Evolutionary conservation across 2,113 vertebrate species (phyloP), one percentile per base, ranked within the genome.

Genomic region (Epinephelus lanceolatus): DNA sequence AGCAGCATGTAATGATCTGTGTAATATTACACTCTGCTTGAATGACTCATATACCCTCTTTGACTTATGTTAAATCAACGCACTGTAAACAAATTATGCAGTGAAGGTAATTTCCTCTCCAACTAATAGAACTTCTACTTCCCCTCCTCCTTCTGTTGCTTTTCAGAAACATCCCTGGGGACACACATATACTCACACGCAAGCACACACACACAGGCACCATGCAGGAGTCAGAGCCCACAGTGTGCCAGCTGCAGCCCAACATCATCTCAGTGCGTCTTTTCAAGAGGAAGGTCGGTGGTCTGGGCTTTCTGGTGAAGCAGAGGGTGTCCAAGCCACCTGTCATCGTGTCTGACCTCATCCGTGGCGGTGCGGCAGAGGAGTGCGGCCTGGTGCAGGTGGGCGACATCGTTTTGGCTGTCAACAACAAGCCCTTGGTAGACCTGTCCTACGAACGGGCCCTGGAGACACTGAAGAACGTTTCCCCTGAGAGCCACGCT

Each of bases 261-360:
- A 99, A 99, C 61, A 97, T 99, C 95, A 99, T 99, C 92, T 99
- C 98, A 0, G 98, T 99, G 70, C 97, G 97, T 70, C 97, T 99
- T 70, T 98, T 97, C 94, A 99, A 99, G 88, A 97, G 97, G 87
- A 98, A 97, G 86, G 96, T 97, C 21, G 98, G 98, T 1, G 98
- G 98, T 52, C 96, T 99, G 86, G 98, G 98, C 19, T 99, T 99
- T 78, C 92, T 99, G 89, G 98, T 99, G 87, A 99, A 99, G 94
- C 97, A 99, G 84, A 95, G 98, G 10, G 94, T 98, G 73, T 97
- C 94, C 95, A 99, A 97, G 83, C 98, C 98, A 0, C 98, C 98
- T 0, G 96, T 99, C 89, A 98, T 99, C 69, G 95, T 99, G 93
- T 99, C 98, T 0, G 98, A 99, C 90, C 93, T 99, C 66, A 99